These are phyloP conservation scores for Orchestia grillus DNA, from an alignment of 1,140 invertebrate species.

Conservation along the genomic window DNA sequence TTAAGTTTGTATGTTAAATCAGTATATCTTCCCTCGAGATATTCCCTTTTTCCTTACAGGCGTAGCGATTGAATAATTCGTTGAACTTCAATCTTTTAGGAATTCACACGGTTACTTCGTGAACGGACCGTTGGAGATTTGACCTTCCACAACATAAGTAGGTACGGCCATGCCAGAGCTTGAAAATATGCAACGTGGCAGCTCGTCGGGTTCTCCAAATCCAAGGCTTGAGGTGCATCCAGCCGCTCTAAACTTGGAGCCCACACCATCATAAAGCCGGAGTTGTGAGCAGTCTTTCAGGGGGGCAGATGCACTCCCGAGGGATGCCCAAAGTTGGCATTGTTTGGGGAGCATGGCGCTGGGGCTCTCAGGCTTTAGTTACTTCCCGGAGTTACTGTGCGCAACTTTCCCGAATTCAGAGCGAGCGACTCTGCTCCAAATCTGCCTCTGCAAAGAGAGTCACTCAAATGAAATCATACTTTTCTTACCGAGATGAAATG, in stretches of 20 bases:
- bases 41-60: not conserved
- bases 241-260: not conserved
- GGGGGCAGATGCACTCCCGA: slow-evolving; percentile 14
- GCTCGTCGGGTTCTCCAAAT: not conserved
- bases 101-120: not conserved
- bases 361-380: slow-evolving; percentile 31
- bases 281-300: slow-evolving; percentile 31
- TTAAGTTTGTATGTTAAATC: not conserved
- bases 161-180: not conserved
- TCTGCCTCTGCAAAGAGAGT: not conserved
- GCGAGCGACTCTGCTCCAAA: not conserved
- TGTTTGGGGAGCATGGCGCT: not conserved
- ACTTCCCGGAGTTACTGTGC: slow-evolving; percentile 22
- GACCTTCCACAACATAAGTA: not conserved
- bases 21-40: not conserved
- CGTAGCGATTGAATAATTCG: not conserved
- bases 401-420: not conserved
- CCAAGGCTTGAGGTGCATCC: not conserved
- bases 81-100: too few relatives aligned
- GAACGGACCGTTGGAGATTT: not conserved
- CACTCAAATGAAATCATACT: not conserved
- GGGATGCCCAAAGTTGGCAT: slow-evolving; percentile 26
- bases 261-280: slow-evolving; percentile 10
- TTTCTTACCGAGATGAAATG: not conserved
- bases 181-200: not conserved